Evolutionary conservation across 2,113 vertebrate species (phyloP), one percentile per base, ranked within the genome.

Genomic region (Dicentrarchus labrax): DNA sequence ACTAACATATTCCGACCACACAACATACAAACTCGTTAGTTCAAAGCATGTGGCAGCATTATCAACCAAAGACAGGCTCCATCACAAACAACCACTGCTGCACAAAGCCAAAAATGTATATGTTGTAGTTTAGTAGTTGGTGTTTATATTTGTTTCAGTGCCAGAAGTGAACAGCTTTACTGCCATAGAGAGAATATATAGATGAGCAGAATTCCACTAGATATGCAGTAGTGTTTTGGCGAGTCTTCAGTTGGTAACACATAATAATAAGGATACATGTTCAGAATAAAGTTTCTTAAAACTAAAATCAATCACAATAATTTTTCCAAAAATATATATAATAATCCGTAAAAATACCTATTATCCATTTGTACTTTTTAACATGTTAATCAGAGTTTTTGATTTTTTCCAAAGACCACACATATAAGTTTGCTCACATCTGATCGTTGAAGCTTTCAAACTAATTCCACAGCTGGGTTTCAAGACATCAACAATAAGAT

Each of bases 1-100:
- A 82, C 59, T 80, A 41, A 71, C 4, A 68, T 45, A 68, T 83
- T 76, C 56, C 75, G 70, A 68, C 24, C 22, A 56, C 24, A 56
- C 30, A 73, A 57, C 39, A 78, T 4, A 43, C 65, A 72, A 51
- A 77, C 66, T 45, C 36, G 51, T 69, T 57, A 57, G 41, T 56
- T 86, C 6, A 51, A 85, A 84, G 15, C 64, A 75, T 3, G 22
- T 30, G 13, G 39, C 2, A 30, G 30, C 24, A 78, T 72, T 68
- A 54, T 71, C 62, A 84, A 59, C 11, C 60, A 62, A 68, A 15
- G 9, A 64, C 22, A 36, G 57, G 1, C n/a, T 57, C 64, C 6
- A 65, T 39, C 38, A 39, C 48, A 72, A 59, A 79, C 5, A 80
- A 69, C 19, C 47, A 16, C 48, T 30, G 22, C 3, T 77, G 22